These are phyloP conservation scores for Thamnophis elegans DNA, from an alignment of 2,797 vertebrate genomes.

Conservation along the genomic window DNA sequence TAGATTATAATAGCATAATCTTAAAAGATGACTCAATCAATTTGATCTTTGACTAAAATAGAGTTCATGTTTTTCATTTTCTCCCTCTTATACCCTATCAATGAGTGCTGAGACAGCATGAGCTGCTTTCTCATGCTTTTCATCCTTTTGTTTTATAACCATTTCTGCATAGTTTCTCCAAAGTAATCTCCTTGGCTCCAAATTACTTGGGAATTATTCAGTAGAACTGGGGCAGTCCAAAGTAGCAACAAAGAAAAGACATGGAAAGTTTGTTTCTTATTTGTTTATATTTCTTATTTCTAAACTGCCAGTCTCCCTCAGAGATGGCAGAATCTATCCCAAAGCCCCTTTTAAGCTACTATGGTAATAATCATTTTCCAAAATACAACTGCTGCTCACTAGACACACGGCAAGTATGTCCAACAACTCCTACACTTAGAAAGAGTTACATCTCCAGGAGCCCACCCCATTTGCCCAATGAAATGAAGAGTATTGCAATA, in stretches of 20 bases:
- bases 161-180: not conserved
- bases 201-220: not conserved
- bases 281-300: not conserved
- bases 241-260: not conserved
- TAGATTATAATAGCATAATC: not conserved
- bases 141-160: not conserved
- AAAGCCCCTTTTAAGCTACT: not conserved
- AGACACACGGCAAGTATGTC: not conserved
- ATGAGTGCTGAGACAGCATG: not conserved
- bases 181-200: not conserved
- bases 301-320: not conserved
- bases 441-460: not conserved
- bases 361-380: not conserved
- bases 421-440: not conserved
- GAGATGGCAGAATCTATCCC: not conserved
- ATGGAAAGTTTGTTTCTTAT: not conserved
- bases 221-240: not conserved
- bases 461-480: not conserved
- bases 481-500: not conserved
- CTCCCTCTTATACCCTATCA: not conserved
- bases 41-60: not conserved
- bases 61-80: not conserved
- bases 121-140: not conserved
- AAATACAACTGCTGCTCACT: not conserved
- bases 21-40: not conserved